Percentiles rank a stretch among this genome's conserved stretches.
These are phyloP conservation scores for Ictidomys tridecemlineatus DNA, from an alignment of 2,113 vertebrate species.

Conservation along the genomic window DNA sequence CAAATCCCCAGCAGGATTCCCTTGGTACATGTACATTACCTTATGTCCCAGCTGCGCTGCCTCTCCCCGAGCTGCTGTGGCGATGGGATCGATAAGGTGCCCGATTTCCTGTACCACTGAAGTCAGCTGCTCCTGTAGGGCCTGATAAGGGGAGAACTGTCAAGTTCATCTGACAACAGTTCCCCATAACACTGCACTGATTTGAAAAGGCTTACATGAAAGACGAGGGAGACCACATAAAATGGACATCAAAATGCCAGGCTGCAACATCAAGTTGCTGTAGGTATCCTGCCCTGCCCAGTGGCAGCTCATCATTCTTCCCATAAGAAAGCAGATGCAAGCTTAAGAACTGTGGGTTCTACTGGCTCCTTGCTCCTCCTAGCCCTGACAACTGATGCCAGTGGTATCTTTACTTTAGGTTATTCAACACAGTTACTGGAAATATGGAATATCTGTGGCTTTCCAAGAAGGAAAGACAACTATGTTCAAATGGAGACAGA, in stretches of 20 bases:
- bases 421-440: not conserved
- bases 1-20: not conserved
- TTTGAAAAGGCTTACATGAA: not conserved
- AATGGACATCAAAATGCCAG: not conserved
- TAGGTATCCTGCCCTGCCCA: not conserved
- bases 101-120: slow-evolving; percentile 98
- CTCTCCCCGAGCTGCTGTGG: slow-evolving; percentile 95
- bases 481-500: not conserved
- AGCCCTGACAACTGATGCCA: not conserved
- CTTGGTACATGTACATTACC: slow-evolving; percentile 84
- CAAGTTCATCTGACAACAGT: not conserved
- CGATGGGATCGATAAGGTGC: slow-evolving; percentile 97
- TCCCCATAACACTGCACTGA: not conserved
- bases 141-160: slow-evolving; percentile 86
- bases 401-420: not conserved
- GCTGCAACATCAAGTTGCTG: fast-evolving
- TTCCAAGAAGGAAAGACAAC: slow-evolving; percentile 59
- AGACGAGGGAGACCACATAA: not conserved
- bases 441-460: not conserved
- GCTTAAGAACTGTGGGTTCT: not conserved
- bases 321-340: not conserved
- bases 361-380: not conserved
- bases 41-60: slow-evolving; percentile 99
- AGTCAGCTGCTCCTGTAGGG: slow-evolving; percentile 97
- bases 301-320: too few species aligned